These are phyloP conservation scores for Scytalopus superciliaris DNA, from an alignment of 2,113 vertebrate genomes.

Conservation along the genomic window DNA sequence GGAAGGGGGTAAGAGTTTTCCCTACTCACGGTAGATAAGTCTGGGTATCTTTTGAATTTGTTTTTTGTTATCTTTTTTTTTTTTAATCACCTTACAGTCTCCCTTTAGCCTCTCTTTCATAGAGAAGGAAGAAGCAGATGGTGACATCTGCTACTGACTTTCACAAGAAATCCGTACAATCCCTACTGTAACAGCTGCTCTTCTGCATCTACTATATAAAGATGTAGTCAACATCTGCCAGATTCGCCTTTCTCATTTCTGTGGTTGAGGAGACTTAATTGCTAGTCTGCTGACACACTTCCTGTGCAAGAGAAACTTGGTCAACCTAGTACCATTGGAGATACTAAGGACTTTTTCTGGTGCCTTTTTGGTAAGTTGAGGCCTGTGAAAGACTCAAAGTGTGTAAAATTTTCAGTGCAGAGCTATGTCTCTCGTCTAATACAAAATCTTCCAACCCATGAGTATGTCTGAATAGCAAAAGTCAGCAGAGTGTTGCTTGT, in stretches of 20 bases:
- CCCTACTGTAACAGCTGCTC: conserved; percentile 16
- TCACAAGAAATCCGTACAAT: conserved; percentile 28
- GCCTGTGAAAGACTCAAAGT: background rate
- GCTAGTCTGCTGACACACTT: background rate
- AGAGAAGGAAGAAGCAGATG: conserved; percentile 32
- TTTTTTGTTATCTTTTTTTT: background rate
- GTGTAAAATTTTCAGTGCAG: background rate
- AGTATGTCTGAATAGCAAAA: background rate
- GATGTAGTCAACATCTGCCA: background rate
- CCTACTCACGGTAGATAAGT: background rate
- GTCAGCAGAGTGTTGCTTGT: background rate
- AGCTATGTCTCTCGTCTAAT: background rate
- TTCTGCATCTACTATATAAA: background rate
- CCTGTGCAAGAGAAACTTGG: background rate
- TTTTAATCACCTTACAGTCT: background rate
- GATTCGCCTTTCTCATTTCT: background rate
- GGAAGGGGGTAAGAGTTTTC: background rate
- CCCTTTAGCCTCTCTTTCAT: background rate
- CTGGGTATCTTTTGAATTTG: background rate
- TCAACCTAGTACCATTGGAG: background rate
- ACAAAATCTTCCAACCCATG: background rate
- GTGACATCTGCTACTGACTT: conserved; percentile 39
- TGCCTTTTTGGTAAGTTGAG: background rate
- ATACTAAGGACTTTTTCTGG: background rate
- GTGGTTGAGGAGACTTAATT: background rate